A percentile compares a stretch with the other conserved stretches of the same genome.
These are phyloP conservation scores for Platycnemis pennipes DNA, from an alignment of 2,888 invertebrate genomes.

Conservation along the genomic window DNA sequence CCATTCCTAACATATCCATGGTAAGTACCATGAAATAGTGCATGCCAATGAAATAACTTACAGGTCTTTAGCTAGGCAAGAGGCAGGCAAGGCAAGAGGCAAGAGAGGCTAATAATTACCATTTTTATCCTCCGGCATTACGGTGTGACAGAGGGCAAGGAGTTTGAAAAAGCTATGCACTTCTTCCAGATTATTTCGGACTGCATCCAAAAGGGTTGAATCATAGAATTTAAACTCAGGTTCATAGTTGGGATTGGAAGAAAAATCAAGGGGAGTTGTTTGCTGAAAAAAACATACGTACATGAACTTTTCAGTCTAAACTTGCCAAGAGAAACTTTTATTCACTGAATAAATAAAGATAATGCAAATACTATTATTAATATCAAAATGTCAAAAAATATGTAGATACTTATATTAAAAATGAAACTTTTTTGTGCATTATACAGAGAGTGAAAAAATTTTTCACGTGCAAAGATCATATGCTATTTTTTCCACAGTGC, in stretches of 20 bases:
- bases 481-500: constrained; percentile 17
- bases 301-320: background rate
- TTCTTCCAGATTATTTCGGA: constrained; percentile 86
- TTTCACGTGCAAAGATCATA: background rate
- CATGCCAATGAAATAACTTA: too few relatives aligned
- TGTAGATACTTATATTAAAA: background rate
- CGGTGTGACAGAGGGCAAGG: constrained; percentile 98
- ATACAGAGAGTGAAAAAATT: constrained; percentile 2
- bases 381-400: constrained; percentile 15
- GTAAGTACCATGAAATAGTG: too few relatives aligned
- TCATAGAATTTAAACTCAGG: constrained; percentile 97
- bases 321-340: background rate
- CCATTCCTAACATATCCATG: too few relatives aligned
- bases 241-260: constrained; percentile 96
- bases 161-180: constrained; percentile 94
- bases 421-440: background rate
- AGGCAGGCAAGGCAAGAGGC: too few relatives aligned
- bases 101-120: constrained; percentile 78
- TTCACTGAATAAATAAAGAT: background rate
- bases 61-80: too few relatives aligned
- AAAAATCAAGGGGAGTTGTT: constrained; percentile 93
- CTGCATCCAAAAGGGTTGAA: constrained; percentile 89
- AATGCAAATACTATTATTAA: background rate
- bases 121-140: constrained; percentile 96
- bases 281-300: constrained; percentile 80